Conservation (phyloP, 1,140 invertebrate species). For the Philopotamus ludificatus region DNA sequence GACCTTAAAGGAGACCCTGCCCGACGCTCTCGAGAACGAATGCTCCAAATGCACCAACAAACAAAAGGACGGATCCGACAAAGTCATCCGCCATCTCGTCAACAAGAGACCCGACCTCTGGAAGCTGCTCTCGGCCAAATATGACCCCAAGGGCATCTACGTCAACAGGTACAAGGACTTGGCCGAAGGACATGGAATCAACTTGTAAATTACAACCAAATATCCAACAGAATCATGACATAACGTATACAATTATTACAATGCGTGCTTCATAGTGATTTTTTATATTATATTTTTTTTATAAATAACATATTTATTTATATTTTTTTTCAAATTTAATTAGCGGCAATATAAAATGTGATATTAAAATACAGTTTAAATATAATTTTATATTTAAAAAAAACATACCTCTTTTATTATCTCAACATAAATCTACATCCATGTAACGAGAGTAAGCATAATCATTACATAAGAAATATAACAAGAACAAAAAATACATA, state of each 20-base stretch:
- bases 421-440: no score
- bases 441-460: no score
- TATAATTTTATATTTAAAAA: no score
- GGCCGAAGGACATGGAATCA: conserved; percentile 43
- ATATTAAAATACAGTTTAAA: no score
- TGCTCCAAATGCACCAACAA: conserved; percentile 67
- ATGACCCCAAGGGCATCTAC: conserved; percentile 65
- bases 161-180: conserved; percentile 59
- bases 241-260: not conserved
- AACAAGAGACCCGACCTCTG: conserved; percentile 63
- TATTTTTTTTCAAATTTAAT: no score
- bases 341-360: no score
- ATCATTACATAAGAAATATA: no score
- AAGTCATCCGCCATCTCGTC: conserved; percentile 59
- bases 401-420: no score
- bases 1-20: conserved; percentile 69
- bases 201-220: conserved; percentile 2
- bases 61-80: conserved; percentile 60
- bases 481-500: no score
- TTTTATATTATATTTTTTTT: no score
- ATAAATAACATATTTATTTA: no score
- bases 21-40: conserved; percentile 65
- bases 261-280: not conserved
- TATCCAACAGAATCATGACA: not conserved
- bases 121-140: conserved; percentile 61